Conservation (phyloP, 2,888 invertebrate genomes). For the Ectropis crepuscularia region DNA sequence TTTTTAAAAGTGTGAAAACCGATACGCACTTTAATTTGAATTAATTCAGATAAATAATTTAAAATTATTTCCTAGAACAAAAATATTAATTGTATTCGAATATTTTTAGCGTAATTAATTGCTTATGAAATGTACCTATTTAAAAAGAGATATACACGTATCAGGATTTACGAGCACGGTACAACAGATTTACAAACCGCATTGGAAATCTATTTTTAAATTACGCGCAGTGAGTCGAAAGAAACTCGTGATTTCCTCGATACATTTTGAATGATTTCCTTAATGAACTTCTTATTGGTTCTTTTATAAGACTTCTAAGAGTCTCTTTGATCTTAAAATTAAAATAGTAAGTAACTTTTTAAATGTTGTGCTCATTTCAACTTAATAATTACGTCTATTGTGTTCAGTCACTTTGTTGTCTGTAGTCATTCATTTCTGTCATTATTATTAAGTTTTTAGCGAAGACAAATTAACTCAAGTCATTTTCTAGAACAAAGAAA, state of each 20-base stretch:
- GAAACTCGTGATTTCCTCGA: neutral
- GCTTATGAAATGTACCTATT: no score
- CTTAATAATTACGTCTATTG: conserved; percentile 52
- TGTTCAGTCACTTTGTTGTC: conserved; percentile 44
- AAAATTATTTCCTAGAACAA: no score
- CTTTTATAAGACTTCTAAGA: neutral
- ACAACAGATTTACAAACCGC: neutral
- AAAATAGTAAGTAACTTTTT: conserved; percentile 9
- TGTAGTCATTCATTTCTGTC: conserved; percentile 50
- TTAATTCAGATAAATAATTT: no score
- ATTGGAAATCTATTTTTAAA: neutral
- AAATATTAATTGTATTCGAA: no score
- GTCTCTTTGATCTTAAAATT: conserved; percentile 7
- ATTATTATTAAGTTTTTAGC: conserved; percentile 61
- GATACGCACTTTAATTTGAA: no score
- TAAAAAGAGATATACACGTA: no score
- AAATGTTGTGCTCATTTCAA: conserved; percentile 23
- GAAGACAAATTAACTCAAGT: conserved; percentile 56
- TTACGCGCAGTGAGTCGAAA: neutral
- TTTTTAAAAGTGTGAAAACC: no score
- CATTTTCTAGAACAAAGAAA: conserved; percentile 46
- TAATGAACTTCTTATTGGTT: conserved; percentile 7
- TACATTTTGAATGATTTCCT: no score
- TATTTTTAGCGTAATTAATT: no score
- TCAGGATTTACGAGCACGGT: conserved; percentile 3